A percentile compares a stretch with the other conserved stretches of the same genome.
Evolutionary conservation across 1,140 invertebrate genomes (phyloP).

Genomic region (Zaprionus tsacasi): DNA sequence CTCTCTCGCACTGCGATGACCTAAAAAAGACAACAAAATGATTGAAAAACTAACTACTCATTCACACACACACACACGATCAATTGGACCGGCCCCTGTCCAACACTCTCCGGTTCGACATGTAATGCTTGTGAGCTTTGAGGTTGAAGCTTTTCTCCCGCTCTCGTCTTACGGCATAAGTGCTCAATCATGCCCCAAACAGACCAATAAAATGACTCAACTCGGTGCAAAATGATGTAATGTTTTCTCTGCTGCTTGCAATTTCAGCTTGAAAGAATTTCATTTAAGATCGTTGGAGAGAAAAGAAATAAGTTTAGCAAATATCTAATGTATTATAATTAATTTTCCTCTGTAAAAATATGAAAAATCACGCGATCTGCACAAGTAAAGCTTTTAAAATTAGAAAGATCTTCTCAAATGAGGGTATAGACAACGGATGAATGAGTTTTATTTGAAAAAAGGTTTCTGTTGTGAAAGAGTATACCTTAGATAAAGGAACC

Average conservation of each 20-base stretch:
- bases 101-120: constrained; percentile 17
- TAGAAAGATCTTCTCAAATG: not conserved
- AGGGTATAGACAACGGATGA: not conserved
- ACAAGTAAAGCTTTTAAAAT: no score
- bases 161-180: constrained; percentile 53
- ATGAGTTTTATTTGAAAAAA: not conserved
- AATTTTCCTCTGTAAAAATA: not conserved
- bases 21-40: constrained; percentile 50
- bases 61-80: constrained; percentile 31
- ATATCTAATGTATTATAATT: no score
- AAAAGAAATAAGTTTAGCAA: not conserved
- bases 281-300: constrained; percentile 37
- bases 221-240: constrained; percentile 66
- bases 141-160: constrained; percentile 59
- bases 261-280: constrained; percentile 57
- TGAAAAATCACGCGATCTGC: not conserved
- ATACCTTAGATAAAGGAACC: no score
- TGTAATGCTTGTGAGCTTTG: constrained; percentile 65
- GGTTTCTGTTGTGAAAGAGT: no score
- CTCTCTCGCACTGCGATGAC: constrained; percentile 55
- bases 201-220: constrained; percentile 56
- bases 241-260: constrained; percentile 9
- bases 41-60: constrained; percentile 53
- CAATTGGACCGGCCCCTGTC: constrained; percentile 29
- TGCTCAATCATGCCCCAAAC: constrained; percentile 68